Conservation (phyloP, 2,888 invertebrate species). For the Brassicogethes aeneus region DNA sequence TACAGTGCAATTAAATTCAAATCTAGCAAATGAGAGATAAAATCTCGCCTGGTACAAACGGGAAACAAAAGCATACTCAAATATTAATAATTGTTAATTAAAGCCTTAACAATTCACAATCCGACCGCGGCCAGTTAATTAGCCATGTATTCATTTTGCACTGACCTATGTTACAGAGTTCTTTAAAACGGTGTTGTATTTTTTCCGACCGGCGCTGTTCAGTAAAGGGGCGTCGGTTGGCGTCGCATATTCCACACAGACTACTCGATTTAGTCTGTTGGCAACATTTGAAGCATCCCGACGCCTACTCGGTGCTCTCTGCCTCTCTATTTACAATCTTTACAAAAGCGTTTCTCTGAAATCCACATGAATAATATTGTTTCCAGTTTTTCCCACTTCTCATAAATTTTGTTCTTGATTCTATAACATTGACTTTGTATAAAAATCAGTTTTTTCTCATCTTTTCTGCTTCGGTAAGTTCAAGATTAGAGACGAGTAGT, state of each 20-base stretch:
- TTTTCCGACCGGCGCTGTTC: conserved; percentile 9
- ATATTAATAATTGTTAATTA: too few relatives aligned
- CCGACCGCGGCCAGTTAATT: too few relatives aligned
- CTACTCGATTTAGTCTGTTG: conserved; percentile 11
- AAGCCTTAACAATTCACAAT: too few relatives aligned
- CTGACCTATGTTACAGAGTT: background rate
- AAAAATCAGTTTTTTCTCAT: background rate
- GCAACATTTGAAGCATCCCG: conserved; percentile 9
- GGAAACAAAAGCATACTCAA: too few relatives aligned
- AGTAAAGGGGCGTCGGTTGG: conserved; percentile 12
- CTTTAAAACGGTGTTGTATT: background rate
- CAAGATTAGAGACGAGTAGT: background rate
- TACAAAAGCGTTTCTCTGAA: background rate
- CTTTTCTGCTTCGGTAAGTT: background rate
- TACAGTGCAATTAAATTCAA: too few relatives aligned
- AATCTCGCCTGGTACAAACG: too few relatives aligned
- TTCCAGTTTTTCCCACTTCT: background rate
- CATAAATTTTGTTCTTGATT: too few relatives aligned
- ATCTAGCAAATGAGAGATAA: too few relatives aligned
- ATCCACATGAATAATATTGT: background rate
- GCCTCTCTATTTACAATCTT: background rate
- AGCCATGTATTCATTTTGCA: background rate
- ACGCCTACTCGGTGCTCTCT: conserved; percentile 4
- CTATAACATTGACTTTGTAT: background rate
- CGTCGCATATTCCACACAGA: conserved; percentile 6